These are phyloP conservation scores for Pecten maximus DNA, from an alignment of 2,888 invertebrate species.

Conservation along the genomic window DNA sequence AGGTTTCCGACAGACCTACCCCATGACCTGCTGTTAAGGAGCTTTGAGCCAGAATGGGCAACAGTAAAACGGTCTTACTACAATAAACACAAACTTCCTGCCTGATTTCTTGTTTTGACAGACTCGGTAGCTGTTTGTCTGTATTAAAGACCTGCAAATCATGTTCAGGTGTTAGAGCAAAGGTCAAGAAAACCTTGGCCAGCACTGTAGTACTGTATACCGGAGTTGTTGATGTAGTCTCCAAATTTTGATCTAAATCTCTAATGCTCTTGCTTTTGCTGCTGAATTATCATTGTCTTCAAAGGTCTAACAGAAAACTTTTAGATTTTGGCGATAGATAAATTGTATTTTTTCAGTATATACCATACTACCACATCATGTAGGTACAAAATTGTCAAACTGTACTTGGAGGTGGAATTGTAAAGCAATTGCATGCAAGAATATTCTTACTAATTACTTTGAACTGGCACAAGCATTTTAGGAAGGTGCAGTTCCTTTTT, in stretches of 20 bases:
- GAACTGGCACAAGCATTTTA: no score
- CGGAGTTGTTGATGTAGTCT: no score
- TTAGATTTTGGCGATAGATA: neutral
- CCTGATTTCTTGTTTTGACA: neutral
- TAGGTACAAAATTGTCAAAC: no score
- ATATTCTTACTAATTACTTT: no score
- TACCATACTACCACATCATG: no score
- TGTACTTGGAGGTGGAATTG: no score
- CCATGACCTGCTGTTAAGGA: neutral
- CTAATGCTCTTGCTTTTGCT: neutral
- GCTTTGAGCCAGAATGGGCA: neutral
- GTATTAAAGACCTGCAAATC: neutral
- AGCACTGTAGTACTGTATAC: no score
- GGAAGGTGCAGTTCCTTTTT: no score
- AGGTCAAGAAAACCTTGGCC: neutral
- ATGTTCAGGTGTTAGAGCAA: neutral
- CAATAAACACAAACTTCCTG: conserved; percentile 6
- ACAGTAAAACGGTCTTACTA: neutral
- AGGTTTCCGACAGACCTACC: no score
- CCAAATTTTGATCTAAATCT: neutral
- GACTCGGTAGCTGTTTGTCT: neutral
- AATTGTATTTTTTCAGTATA: no score
- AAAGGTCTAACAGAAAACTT: neutral
- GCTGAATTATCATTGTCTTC: neutral
- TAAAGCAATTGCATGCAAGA: no score